phyloP scores from a whole-genome alignment of 2,888 invertebrate genomes.

The Ennomos erosarius region DNA sequence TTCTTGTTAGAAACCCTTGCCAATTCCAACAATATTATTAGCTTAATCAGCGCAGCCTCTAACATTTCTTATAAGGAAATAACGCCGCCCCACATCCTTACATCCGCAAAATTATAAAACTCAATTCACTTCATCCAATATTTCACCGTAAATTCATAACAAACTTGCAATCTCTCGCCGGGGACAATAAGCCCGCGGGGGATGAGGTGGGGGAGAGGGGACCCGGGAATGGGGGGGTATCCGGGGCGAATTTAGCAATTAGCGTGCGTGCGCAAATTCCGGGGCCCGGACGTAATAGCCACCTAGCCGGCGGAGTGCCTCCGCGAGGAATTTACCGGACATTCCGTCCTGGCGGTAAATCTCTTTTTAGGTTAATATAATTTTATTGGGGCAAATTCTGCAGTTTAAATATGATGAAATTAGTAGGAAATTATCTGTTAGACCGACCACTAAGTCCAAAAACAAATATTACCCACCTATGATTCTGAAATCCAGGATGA shows the following conservation, averaged over 20 bases:
- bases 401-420: background rate
- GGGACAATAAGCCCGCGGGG: constrained; percentile 53
- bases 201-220: constrained; percentile 22
- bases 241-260: constrained; percentile 73
- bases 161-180: constrained; percentile 37
- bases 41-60: no score
- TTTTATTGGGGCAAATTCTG: constrained; percentile 17
- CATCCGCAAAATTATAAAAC: constrained; percentile 18
- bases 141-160: constrained; percentile 40
- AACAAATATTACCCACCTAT: no score
- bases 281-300: constrained; percentile 56
- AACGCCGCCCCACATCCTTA: no score
- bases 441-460: no score
- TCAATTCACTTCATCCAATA: constrained; percentile 36
- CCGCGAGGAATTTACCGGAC: constrained; percentile 32
- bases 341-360: constrained; percentile 25
- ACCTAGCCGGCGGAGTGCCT: constrained; percentile 51
- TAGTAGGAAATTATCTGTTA: no score
- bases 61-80: no score
- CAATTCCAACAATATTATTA: no score
- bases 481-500: no score
- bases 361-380: constrained; percentile 11
- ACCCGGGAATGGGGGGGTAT: constrained; percentile 29
- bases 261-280: constrained; percentile 68
- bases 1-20: no score